phyloP scores from a whole-genome alignment of 2,113 vertebrate species.

The Petrocephalus microphthalmus region DNA sequence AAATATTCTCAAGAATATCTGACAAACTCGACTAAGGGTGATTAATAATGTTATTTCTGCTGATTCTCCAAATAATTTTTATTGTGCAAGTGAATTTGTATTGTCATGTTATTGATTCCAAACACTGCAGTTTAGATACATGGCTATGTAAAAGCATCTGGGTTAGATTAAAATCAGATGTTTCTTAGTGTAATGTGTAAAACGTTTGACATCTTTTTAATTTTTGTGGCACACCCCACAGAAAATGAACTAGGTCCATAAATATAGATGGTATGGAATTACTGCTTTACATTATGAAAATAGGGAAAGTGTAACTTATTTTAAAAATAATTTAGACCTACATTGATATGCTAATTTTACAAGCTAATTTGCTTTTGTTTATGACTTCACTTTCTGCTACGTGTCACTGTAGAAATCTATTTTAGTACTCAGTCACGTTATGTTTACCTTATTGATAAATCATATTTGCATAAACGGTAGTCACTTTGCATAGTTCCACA shows the following conservation, averaged over 20 bases:
- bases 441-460: neutral
- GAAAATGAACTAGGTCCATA: neutral
- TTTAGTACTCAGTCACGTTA: neutral
- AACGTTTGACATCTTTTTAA: neutral
- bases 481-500: constrained; percentile 8
- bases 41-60: neutral
- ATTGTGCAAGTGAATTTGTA: neutral
- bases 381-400: constrained; percentile 14
- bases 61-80: neutral
- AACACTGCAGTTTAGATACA: neutral
- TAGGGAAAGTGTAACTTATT: neutral
- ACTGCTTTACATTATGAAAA: neutral
- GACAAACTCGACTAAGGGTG: neutral
- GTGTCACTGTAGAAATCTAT: neutral
- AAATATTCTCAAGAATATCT: neutral
- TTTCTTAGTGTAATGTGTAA: neutral
- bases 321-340: neutral
- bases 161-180: neutral
- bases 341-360: neutral
- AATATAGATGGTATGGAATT: neutral
- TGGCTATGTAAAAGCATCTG: neutral
- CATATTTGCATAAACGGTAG: constrained; percentile 22
- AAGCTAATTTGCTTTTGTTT: constrained; percentile 5
- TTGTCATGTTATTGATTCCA: constrained; percentile 1
- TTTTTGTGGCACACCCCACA: neutral